A percentile compares a stretch with the other conserved stretches of the same genome.
These are phyloP conservation scores for Polylopha cassiicola DNA, from an alignment of 2,888 invertebrate genomes.

Conservation along the genomic window DNA sequence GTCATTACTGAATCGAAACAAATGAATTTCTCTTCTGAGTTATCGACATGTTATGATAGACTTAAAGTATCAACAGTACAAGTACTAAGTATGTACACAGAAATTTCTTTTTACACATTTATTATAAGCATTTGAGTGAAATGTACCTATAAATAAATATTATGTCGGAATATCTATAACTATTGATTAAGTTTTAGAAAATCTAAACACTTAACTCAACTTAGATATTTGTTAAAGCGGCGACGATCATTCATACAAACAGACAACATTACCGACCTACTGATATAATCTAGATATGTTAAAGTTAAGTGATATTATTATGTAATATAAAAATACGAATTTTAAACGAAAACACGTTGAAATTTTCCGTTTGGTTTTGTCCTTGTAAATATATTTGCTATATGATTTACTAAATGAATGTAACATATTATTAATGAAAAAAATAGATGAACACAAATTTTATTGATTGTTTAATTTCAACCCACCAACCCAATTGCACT, in stretches of 20 bases:
- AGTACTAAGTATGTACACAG: too few species aligned
- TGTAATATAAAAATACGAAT: constrained; percentile 76
- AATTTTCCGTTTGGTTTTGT: constrained; percentile 70
- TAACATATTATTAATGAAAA: constrained; percentile 76
- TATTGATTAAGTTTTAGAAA: too few species aligned
- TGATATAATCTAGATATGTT: constrained; percentile 56
- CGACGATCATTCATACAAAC: constrained; percentile 54
- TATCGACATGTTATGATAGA: too few species aligned
- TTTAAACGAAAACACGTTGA: constrained; percentile 73
- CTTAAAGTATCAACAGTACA: too few species aligned
- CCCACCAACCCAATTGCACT: not conserved
- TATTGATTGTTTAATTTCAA: constrained; percentile 50
- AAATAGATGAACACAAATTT: constrained; percentile 75
- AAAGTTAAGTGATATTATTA: constrained; percentile 73
- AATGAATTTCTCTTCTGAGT: too few species aligned
- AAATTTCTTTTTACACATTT: too few species aligned
- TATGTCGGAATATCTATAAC: too few species aligned
- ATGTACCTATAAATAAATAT: too few species aligned
- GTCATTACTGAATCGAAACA: too few species aligned
- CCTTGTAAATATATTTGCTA: constrained; percentile 77
- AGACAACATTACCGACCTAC: constrained; percentile 59
- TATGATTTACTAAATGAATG: constrained; percentile 77
- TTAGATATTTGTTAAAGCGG: too few species aligned
- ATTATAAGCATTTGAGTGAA: too few species aligned
- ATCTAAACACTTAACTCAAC: too few species aligned